Conservation (phyloP, 2,797 vertebrate genomes). For the Sebastes steindachneri region DNA sequence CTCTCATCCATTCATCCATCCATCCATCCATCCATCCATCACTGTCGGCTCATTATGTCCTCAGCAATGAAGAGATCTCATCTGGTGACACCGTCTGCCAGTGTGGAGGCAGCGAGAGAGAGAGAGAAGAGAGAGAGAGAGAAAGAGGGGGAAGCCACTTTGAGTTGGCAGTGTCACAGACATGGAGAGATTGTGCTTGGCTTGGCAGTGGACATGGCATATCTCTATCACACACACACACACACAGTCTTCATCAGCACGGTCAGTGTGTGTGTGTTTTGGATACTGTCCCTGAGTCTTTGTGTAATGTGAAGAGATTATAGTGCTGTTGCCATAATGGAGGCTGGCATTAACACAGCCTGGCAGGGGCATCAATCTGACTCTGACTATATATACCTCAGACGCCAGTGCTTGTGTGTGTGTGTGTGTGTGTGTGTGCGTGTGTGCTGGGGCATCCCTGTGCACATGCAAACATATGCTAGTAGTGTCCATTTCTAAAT, state of each 20-base stretch:
- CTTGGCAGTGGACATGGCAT: conserved; percentile 39
- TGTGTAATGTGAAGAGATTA: conserved; percentile 70
- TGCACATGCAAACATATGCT: conserved; percentile 1
- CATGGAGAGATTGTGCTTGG: conserved; percentile 39
- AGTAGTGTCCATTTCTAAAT: conserved; percentile 39
- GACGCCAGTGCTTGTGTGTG: conserved; percentile 5
- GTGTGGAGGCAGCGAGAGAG: background rate
- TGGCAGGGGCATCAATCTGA: conserved; percentile 57
- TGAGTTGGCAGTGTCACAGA: conserved; percentile 54
- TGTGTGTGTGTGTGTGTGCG: conserved; percentile 4
- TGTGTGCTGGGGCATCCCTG: conserved; percentile 31
- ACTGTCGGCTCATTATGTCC: conserved; percentile 7
- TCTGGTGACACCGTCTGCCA: conserved; percentile 27
- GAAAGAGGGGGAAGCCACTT: conserved; percentile 7
- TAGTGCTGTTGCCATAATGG: conserved; percentile 61
- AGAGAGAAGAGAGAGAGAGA: background rate
- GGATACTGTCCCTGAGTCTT: conserved; percentile 40
- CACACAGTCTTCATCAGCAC: background rate
- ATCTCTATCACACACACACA: conserved; percentile 30
- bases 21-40: conserved; percentile 21
- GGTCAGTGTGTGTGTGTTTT: conserved; percentile 29
- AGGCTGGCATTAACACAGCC: conserved; percentile 60
- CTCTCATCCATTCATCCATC: conserved; percentile 10
- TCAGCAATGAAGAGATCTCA: conserved; percentile 9
- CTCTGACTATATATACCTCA: conserved; percentile 63